Evolutionary conservation across 2,888 invertebrate species (phyloP).

Genomic region (Sesamia inferens): DNA sequence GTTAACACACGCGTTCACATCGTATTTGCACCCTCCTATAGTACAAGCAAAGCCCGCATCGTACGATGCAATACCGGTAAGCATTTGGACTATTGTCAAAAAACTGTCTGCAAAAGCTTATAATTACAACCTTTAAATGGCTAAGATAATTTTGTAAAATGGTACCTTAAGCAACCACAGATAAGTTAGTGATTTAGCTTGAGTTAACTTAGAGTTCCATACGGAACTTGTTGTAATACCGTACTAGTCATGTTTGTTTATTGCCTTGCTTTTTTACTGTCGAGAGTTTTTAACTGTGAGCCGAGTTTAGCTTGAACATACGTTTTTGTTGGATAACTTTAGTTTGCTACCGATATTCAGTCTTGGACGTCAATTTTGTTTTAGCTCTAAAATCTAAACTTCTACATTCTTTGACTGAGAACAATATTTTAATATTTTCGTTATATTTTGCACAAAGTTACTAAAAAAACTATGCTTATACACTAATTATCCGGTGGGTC

Average conservation of each 20-base stretch:
- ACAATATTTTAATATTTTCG: not conserved
- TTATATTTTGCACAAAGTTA: not conserved
- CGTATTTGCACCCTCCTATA: not conserved
- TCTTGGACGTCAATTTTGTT: conserved; percentile 41
- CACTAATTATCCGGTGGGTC: conserved; percentile 20
- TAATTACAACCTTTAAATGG: not conserved
- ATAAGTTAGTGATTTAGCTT: conserved; percentile 25
- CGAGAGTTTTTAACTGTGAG: conserved; percentile 38
- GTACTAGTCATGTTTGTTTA: conserved; percentile 53
- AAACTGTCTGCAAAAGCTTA: not conserved
- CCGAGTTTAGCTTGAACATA: conserved; percentile 29
- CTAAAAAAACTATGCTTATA: conserved; percentile 3
- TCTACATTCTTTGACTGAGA: not conserved
- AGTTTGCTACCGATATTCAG: conserved; percentile 43
- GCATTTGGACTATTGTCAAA: not conserved
- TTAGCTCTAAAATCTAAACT: conserved; percentile 28
- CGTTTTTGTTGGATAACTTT: conserved; percentile 48
- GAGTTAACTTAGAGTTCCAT: conserved; percentile 30
- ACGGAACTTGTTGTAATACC: conserved; percentile 30
- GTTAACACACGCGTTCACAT: not conserved
- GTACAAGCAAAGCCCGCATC: not conserved
- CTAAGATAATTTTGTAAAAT: not conserved
- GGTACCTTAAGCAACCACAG: not conserved
- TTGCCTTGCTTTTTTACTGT: conserved; percentile 44
- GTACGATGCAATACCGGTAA: not conserved